Conservation (phyloP, 2,113 vertebrate species). For the Bambusicola thoracicus region DNA sequence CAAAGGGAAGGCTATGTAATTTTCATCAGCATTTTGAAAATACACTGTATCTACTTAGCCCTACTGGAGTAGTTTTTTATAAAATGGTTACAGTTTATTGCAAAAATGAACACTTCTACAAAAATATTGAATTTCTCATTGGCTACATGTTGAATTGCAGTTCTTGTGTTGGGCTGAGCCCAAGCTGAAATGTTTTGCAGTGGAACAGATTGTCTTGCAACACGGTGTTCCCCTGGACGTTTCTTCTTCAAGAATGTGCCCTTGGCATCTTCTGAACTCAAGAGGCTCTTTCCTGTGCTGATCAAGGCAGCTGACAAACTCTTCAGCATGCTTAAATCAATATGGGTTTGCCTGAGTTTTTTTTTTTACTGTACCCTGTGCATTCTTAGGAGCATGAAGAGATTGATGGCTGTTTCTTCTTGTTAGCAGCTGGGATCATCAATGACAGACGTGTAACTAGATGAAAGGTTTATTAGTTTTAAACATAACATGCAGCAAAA, state of each 20-base stretch:
- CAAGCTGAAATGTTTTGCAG: neutral
- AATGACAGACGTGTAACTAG: neutral
- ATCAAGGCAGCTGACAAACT: slow-evolving; percentile 21
- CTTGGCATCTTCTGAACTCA: slow-evolving; percentile 26
- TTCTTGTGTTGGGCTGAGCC: neutral
- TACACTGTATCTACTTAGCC: neutral
- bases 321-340: neutral
- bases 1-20: neutral
- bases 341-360: slow-evolving; percentile 18
- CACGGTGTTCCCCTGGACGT: neutral
- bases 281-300: slow-evolving; percentile 3
- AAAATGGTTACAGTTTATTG: neutral
- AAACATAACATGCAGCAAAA: slow-evolving; percentile 8
- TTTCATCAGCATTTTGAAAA: neutral
- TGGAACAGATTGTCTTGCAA: neutral
- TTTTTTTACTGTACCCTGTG: neutral
- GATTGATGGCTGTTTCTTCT: slow-evolving; percentile 25
- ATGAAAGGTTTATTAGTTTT: neutral
- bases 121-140: neutral
- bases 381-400: neutral
- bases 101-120: neutral
- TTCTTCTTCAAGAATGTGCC: neutral
- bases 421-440: neutral
- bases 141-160: neutral
- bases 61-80: neutral